Evolutionary conservation across 2,888 invertebrate genomes (phyloP).

Genomic region (Drosophila birchii): DNA sequence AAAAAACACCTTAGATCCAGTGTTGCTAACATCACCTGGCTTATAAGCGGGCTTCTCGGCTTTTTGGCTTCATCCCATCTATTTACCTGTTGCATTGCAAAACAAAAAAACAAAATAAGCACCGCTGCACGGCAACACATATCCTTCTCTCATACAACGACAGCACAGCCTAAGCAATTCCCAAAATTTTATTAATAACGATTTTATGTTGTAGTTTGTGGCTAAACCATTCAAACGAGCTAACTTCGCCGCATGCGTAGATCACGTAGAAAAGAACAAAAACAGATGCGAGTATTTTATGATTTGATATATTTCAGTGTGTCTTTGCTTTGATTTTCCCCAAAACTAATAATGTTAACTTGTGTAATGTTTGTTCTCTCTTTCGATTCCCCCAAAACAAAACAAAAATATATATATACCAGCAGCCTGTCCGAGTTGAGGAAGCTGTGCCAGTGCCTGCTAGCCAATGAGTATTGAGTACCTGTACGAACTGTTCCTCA

Average conservation of each 20-base stretch:
- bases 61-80: constrained; percentile 16
- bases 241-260: constrained; percentile 21
- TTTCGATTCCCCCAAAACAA: background rate
- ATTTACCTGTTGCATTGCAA: constrained; percentile 14
- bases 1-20: constrained; percentile 6
- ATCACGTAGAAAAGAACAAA: constrained; percentile 3
- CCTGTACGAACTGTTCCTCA: constrained; percentile 32
- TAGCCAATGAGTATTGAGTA: constrained; percentile 45
- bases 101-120: constrained; percentile 3
- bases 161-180: constrained; percentile 5
- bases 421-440: constrained; percentile 32
- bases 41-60: constrained; percentile 32
- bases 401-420: background rate
- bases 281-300: background rate
- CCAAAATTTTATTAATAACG: constrained; percentile 1
- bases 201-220: constrained; percentile 31
- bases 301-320: constrained; percentile 1
- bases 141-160: constrained; percentile 15
- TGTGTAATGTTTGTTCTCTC: constrained; percentile 22
- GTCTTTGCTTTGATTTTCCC: background rate
- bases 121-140: constrained; percentile 8
- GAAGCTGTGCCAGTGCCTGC: constrained; percentile 45
- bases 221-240: constrained; percentile 10
- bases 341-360: constrained; percentile 5
- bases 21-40: constrained; percentile 34